These are phyloP conservation scores for Scaptodrosophila latifasciaeformis DNA, from an alignment of 2,888 invertebrate species.

Conservation along the genomic window DNA sequence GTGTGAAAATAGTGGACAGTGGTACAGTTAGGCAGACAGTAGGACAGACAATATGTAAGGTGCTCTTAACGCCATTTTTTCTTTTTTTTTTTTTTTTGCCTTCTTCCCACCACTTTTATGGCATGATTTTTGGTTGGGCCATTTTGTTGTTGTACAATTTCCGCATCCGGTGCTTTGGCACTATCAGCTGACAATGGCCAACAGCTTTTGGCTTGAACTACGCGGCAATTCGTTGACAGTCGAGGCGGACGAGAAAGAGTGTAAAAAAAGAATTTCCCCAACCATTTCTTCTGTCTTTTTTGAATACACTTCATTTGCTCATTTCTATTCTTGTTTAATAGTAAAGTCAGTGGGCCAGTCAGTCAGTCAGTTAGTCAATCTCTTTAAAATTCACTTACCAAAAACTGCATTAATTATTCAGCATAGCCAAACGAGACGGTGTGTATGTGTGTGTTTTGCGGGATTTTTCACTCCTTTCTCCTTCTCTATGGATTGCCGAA, in stretches of 20 bases:
- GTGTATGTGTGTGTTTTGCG: too few relatives aligned
- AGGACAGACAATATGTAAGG: constrained; percentile 26
- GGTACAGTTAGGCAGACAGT: too few relatives aligned
- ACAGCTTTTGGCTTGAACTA: too few relatives aligned
- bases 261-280: too few relatives aligned
- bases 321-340: not conserved
- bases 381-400: constrained; percentile 64
- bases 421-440: constrained; percentile 35
- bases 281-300: too few relatives aligned
- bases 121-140: constrained; percentile 18
- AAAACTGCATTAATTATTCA: constrained; percentile 69
- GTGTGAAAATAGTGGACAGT: constrained; percentile 69
- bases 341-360: constrained; percentile 18
- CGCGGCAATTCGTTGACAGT: too few relatives aligned
- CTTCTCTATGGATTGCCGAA: too few relatives aligned
- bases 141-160: constrained; percentile 68
- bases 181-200: constrained; percentile 21
- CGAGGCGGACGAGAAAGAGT: too few relatives aligned
- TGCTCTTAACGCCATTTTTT: constrained; percentile 55
- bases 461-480: too few relatives aligned
- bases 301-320: too few relatives aligned
- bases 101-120: too few relatives aligned
- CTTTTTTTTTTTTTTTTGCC: constrained; percentile 26
- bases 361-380: constrained; percentile 14
- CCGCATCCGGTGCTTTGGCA: constrained; percentile 65